Evolutionary conservation across 2,888 invertebrate species (phyloP), one percentile per base, ranked within the genome.

Genomic region (Archips crataeganus): DNA sequence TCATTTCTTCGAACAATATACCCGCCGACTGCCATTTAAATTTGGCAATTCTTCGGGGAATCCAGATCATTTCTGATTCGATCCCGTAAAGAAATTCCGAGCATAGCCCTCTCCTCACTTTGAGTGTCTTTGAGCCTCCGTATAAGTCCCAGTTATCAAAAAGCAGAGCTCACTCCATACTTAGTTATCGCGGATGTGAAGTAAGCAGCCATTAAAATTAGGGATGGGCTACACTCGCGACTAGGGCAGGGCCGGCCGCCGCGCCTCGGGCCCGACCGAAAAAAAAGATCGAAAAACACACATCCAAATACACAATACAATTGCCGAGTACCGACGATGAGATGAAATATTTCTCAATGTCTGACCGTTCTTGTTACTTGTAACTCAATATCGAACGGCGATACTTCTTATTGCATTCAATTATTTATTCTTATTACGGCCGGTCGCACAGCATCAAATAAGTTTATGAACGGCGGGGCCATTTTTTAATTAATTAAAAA

Each of bases 171-270:
- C 81, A 83, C 85, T 90, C 92, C 90, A 92, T 85, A 88, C 85
- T 90, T 84, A 81, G 83, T 82, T 86, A 90, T 82, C 92, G 42
- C 92, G 93, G 93, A 94, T 92, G 89, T 93, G 88, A 85, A 85
- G 57, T 86, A 82, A 91, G 94, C 94, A 91, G 94, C 94, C 94
- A 94, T 94, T 94, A 94, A 94, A 94, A 93, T 94, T 94, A 94
- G 94, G 95, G 95, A 91, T 94, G 94, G 94, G 94, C 93, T 87
- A 89, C 88, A 83, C 88, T 79, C 85, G 86, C 83, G 89, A 86
- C 90, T 92, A 92, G 93, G 93, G 94, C 88, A 88, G 91, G 92
- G 91, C 91, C 89, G 86, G 82, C 91, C 89, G 86, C 82, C 90
- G 88, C 89, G 90, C 91, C 90, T 84, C 81, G 85, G 82, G 85